Evolutionary conservation across 2,113 vertebrate species (phyloP), one percentile per base, ranked within the genome.

Genomic region (Lampris megalopsis): DNA sequence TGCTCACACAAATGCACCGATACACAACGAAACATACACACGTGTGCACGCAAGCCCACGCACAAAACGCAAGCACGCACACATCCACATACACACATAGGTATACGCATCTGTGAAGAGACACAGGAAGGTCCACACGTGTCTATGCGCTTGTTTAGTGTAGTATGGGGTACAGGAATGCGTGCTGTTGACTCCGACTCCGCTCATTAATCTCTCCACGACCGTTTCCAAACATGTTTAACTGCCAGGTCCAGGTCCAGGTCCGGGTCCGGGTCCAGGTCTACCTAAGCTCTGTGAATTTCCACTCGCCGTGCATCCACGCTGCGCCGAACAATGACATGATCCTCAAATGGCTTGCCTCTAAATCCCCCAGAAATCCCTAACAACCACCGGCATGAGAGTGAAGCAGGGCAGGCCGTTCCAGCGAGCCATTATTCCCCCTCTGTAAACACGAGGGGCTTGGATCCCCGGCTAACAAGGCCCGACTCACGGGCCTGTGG

Each of bases 311-410:
- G 58, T 77, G 80, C 82, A 66, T 82, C 83, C 77, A 84, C 66
- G 75, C 85, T 2, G 5, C 72, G 63, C 64, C 0, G 68, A 84
- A 90, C 81, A 84, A 88, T 86, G 80, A 87, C 72, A 87, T 86
- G 80, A 91, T 85, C 85, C 76, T 47, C 61, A 60, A 86, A 78
- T 82, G 78, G 78, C 75, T 91, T 90, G 83, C 76, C 70, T 82
- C 50, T 75, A 87, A 90, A 89, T 88, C 88, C 86, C 24, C 36
- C 77, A 75, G 74, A 85, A 87, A 92, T 88, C 86, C 73, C 40
- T 77, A 83, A 83, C 79, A 89, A 88, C 81, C 86, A 82, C 80
- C 71, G 54, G 75, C 77, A 90, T 82, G 85, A 87, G 76, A 81
- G 74, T 53, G 82, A 83, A 83, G 63, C 73, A 67, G 77, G 57